A percentile compares a stretch with the other conserved stretches of the same genome.
Conservation (phyloP, 1,140 invertebrate genomes). For the Drosophila athabasca region DNA sequence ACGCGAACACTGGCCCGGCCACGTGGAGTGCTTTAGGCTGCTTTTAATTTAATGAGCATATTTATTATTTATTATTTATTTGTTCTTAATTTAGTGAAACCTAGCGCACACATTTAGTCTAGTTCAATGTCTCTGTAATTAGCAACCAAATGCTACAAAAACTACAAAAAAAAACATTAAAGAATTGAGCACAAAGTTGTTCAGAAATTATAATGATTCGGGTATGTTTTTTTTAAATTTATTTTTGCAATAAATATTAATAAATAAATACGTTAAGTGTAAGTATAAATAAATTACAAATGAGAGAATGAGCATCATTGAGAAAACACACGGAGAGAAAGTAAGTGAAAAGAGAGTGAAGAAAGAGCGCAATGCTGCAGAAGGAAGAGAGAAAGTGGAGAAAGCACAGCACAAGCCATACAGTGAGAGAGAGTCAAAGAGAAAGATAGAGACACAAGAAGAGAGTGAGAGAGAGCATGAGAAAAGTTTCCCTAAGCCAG, state of each 20-base stretch:
- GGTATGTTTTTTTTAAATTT: slow-evolving; percentile 32
- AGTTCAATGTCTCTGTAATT: slow-evolving; percentile 55
- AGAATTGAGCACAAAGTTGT: slow-evolving; percentile 58
- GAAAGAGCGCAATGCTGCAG: not conserved
- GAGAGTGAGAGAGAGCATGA: slow-evolving; percentile 14
- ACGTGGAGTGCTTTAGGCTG: slow-evolving; percentile 51
- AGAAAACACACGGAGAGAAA: slow-evolving; percentile 40
- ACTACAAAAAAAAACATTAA: slow-evolving; percentile 55
- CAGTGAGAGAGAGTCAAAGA: slow-evolving; percentile 1
- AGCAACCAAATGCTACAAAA: slow-evolving; percentile 76
- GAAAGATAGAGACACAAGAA: no score
- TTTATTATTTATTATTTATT: slow-evolving; percentile 75
- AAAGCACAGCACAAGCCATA: not conserved
- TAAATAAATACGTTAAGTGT: slow-evolving; percentile 55
- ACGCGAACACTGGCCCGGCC: slow-evolving; percentile 6
- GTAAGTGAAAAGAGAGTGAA: slow-evolving; percentile 9
- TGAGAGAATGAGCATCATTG: slow-evolving; percentile 24
- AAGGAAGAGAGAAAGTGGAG: not conserved
- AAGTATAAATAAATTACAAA: slow-evolving; percentile 45
- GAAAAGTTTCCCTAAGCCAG: slow-evolving; percentile 37
- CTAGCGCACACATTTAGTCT: slow-evolving; percentile 74
- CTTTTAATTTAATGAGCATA: slow-evolving; percentile 44
- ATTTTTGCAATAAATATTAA: slow-evolving; percentile 60
- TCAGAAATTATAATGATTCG: slow-evolving; percentile 45
- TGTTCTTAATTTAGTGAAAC: slow-evolving; percentile 48